Percentiles rank a stretch among this genome's conserved stretches.
Evolutionary conservation across 1,140 invertebrate species (phyloP).

Genomic region (Triops cancriformis): DNA sequence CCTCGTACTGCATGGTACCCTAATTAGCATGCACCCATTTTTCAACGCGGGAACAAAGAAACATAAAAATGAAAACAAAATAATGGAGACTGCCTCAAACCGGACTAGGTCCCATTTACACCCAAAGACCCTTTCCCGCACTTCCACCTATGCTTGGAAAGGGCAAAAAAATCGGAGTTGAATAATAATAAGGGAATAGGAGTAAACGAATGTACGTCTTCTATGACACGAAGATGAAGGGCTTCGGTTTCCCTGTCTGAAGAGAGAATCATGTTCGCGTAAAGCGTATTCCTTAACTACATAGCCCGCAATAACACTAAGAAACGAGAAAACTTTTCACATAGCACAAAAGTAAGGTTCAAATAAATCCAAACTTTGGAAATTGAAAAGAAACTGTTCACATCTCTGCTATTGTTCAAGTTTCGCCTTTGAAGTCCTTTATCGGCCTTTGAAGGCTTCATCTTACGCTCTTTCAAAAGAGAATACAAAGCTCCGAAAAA

Average conservation of each 20-base stretch:
- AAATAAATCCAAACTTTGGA: no score
- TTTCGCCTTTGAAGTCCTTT: no score
- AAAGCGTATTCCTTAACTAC: no score
- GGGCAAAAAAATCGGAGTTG: not conserved
- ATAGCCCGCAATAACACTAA: no score
- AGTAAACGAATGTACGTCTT: not conserved
- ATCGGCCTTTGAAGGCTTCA: no score
- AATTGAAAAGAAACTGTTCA: no score
- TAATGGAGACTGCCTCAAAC: not conserved
- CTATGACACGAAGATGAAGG: not conserved
- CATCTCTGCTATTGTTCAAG: no score
- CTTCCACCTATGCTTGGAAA: not conserved
- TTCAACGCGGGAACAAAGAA: not conserved
- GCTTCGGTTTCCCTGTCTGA: not conserved
- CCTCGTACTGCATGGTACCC: not conserved
- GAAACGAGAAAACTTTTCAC: no score
- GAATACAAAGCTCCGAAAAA: no score
- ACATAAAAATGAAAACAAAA: not conserved
- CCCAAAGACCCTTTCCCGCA: not conserved
- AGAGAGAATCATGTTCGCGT: not conserved
- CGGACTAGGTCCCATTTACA: not conserved
- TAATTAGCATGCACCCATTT: constrained; percentile 7
- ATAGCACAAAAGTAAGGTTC: no score
- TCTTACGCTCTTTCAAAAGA: no score
- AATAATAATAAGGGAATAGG: not conserved